Evolutionary conservation across 2,888 invertebrate species (phyloP).

Genomic region (Trichopria drosophilae): DNA sequence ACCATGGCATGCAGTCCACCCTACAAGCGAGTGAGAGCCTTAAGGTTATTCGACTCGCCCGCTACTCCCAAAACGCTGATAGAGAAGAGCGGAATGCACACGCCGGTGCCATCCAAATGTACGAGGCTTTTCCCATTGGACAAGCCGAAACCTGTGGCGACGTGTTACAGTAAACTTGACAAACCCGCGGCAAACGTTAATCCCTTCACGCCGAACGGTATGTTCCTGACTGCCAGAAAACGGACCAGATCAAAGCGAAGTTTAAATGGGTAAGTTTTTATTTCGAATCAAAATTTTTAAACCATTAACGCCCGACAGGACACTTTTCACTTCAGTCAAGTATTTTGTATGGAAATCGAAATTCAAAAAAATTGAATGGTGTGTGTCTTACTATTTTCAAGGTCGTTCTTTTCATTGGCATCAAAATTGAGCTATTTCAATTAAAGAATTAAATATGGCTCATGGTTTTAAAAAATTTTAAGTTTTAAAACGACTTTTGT

Average conservation of each 20-base stretch:
- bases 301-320: too few species aligned
- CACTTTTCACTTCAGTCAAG: too few species aligned
- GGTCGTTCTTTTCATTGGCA: too few species aligned
- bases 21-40: constrained; percentile 64
- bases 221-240: constrained; percentile 70
- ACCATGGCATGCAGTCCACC: constrained; percentile 63
- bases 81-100: constrained; percentile 69
- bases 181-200: constrained; percentile 76
- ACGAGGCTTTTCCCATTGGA: constrained; percentile 52
- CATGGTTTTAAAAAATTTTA: too few species aligned
- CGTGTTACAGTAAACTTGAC: constrained; percentile 54
- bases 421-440: too few species aligned
- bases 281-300: too few species aligned
- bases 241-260: constrained; percentile 68
- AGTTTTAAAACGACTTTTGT: too few species aligned
- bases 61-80: constrained; percentile 83
- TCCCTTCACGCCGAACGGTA: constrained; percentile 81
- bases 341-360: too few species aligned
- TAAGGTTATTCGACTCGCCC: constrained; percentile 80
- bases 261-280: constrained; percentile 49
- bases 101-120: constrained; percentile 60
- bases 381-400: too few species aligned
- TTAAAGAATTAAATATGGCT: too few species aligned
- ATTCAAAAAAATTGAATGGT: too few species aligned
- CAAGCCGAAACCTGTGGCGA: constrained; percentile 58